phyloP scores from a whole-genome alignment of 2,797 vertebrate genomes.

The Enteromius treurensis region DNA sequence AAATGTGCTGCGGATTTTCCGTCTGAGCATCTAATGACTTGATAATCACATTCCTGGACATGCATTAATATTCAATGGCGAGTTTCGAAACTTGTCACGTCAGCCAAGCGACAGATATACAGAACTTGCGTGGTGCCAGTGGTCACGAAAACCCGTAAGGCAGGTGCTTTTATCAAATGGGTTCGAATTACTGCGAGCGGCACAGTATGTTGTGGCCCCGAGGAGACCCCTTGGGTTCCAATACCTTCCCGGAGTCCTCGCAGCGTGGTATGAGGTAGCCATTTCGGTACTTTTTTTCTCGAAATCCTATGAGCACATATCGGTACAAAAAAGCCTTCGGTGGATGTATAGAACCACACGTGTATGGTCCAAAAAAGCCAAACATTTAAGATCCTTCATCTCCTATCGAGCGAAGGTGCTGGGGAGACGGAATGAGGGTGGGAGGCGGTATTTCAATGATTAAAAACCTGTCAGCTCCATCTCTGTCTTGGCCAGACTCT shows the following conservation, averaged over 20 bases:
- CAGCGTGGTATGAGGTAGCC: constrained; percentile 7
- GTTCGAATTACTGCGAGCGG: constrained; percentile 37
- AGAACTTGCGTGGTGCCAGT: not conserved
- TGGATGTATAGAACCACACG: not conserved
- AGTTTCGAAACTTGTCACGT: constrained; percentile 32
- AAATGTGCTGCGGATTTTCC: constrained; percentile 55
- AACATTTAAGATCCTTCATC: constrained; percentile 36
- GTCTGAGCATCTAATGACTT: constrained; percentile 50
- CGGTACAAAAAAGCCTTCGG: not conserved
- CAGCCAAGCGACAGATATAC: constrained; percentile 9
- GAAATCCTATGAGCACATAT: constrained; percentile 15
- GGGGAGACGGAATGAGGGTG: constrained; percentile 44
- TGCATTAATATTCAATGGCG: constrained; percentile 43
- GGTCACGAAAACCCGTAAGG: constrained; percentile 38
- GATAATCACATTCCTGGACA: constrained; percentile 51
- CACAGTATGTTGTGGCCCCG: constrained; percentile 17
- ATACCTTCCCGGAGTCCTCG: not conserved
- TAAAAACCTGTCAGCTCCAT: constrained; percentile 57
- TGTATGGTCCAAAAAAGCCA: not conserved
- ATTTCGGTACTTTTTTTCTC: not conserved
- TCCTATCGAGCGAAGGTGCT: constrained; percentile 42
- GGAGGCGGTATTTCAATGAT: constrained; percentile 51
- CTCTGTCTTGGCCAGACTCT: constrained; percentile 53
- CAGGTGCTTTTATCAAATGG: constrained; percentile 27
- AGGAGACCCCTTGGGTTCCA: constrained; percentile 45